Evolutionary conservation across 1,140 invertebrate species (phyloP), one percentile per base, ranked within the genome.

Genomic region (Scaptomyza hsui): DNA sequence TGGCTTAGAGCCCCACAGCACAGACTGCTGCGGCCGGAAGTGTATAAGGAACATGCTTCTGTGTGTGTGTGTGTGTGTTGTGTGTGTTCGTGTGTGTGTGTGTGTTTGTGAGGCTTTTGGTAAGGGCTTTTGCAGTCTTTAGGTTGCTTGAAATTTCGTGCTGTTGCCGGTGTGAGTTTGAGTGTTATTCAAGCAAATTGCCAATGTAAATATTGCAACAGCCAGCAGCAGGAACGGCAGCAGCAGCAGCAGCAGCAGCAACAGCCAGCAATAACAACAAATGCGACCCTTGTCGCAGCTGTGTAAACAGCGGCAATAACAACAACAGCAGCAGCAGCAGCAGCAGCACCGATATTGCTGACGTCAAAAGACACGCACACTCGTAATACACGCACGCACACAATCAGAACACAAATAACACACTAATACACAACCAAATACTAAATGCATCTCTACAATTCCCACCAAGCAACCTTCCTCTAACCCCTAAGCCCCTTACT

Each of bases 201-300:
- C 73, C 81, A 86, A 74, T 86, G 77, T 85, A 85, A 85, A 85
- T 85, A 78, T 85, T 85, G 80, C 80, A 82, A 68, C 74, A 65
- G 77, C 53, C 63, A 73, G 52, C 45, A 65, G 29, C 26, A 64
- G 70, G 2, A 2, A 4, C 32, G n/a, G 32, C 29, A 69, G 65
- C 75, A 78, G 76, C 52, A 72, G 52, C 78, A 56, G 44, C 29
- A 39, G 49, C 10, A 29, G 12, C 24, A 42, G 35, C 19, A 44
- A 19, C 55, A 21, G 1, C 19, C 24, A 62, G 59, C 48, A 72
- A 72, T 67, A 68, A 68, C 70, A 72, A 56, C 70, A 85, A 85
- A 86, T 81, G 59, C 64, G 73, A 49, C 69, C 76, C 68, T 70
- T 74, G 75, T 56, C 72, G 78, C 81, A 85, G 81, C 81, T 86